Evolutionary conservation across 2,888 invertebrate species (phyloP), one percentile per base, ranked within the genome.

Genomic region (Acrobasis consociella): DNA sequence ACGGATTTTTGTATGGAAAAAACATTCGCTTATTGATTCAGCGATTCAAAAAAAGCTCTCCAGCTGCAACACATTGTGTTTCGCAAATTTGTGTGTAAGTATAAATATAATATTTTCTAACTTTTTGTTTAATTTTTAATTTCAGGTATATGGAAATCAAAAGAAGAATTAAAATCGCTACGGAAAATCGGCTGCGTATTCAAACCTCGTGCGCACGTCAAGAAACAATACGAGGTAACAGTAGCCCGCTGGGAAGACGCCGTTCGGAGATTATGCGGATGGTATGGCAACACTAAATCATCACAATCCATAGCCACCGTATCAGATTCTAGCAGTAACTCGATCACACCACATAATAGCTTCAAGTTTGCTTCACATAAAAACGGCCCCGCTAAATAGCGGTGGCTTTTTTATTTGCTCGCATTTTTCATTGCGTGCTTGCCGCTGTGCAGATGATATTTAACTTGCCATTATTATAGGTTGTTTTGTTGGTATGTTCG

Each of bases 111-210:
- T 22, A 22, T 1, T 22, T 22, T 22, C 22, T 22, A 22, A 22
- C 22, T 22, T 22, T 22, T 22, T 22, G 31, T 7, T 31, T 31
- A 31, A 31, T 31, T 31, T 31, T 31, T 7, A 13, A n/a, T 78
- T 82, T 15, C 82, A 96, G 96, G 96, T 72, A 89, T 97, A 66
- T 97, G 97, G 96, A 94, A 94, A 70, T 92, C 92, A 58, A 94
- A 94, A 73, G 94, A 95, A 3, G 95, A 97, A 69, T 78, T 97
- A 31, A 85, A 88, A 64, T 77, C 92, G 9, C 85, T 96, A 58
- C 93, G 95, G 22, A 87, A 93, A 75, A 80, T 95, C 11, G 95
- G 95, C 15, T 89, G 86, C 62, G 85, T 94, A 31, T 97, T 97
- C 72, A 77, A 79, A n/a, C 94, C 94, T 0, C 85, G 93, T 0